These are phyloP conservation scores for Pachyramphus minor DNA, from an alignment of 2,113 vertebrate genomes.

Conservation along the genomic window DNA sequence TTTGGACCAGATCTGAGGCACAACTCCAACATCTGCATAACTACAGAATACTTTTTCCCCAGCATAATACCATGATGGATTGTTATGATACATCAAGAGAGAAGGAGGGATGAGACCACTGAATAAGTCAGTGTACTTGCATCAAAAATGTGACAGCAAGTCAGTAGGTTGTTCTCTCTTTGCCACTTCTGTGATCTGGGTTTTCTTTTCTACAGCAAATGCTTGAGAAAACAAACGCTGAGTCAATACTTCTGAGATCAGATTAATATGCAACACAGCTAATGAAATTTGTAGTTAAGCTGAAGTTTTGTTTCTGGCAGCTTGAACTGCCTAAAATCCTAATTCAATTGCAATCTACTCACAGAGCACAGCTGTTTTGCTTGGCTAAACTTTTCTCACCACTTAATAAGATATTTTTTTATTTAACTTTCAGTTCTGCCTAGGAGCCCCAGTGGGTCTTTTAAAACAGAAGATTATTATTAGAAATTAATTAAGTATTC, in stretches of 20 bases:
- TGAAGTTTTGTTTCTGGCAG: slow-evolving; percentile 47
- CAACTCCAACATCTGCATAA: not conserved
- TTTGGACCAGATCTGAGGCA: not conserved
- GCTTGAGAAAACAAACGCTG: not conserved
- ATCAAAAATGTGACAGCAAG: not conserved
- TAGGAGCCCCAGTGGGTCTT: slow-evolving; percentile 48
- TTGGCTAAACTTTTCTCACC: slow-evolving; percentile 53
- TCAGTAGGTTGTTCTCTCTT: not conserved
- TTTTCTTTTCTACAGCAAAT: not conserved
- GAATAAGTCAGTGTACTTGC: not conserved
- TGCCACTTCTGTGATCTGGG: not conserved
- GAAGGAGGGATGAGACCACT: not conserved
- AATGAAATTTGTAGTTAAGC: slow-evolving; percentile 32
- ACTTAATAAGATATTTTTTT: slow-evolving; percentile 61
- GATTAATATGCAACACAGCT: not conserved
- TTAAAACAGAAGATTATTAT: slow-evolving; percentile 68
- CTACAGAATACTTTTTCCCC: not conserved
- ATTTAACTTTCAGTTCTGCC: slow-evolving; percentile 65
- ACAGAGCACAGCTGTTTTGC: slow-evolving; percentile 28
- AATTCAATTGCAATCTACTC: slow-evolving; percentile 33
- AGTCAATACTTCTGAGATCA: slow-evolving; percentile 3
- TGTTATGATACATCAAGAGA: not conserved
- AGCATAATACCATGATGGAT: not conserved
- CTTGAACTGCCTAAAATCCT: slow-evolving; percentile 19
- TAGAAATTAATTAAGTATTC: slow-evolving; percentile 72